These are phyloP conservation scores for Ciconia nigra DNA, from an alignment of 2,797 vertebrate genomes.

Conservation along the genomic window DNA sequence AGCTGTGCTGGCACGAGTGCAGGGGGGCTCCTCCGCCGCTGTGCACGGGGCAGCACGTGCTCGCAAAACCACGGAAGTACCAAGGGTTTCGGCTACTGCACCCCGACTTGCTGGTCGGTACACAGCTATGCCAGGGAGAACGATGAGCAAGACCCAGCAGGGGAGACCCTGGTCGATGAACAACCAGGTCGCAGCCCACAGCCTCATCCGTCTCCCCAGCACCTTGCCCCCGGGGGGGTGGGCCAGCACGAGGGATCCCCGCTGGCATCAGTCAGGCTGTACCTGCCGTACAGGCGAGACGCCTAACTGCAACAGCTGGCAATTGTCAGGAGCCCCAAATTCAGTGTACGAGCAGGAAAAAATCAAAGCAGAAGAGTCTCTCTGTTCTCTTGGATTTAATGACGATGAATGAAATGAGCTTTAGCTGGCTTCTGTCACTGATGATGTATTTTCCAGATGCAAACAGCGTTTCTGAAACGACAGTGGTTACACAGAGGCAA, in stretches of 20 bases:
- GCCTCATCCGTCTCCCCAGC: not conserved
- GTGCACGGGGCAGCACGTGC: fast-evolving
- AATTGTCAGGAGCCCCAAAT: not conserved
- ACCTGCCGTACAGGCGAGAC: fast-evolving
- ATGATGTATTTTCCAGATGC: not conserved
- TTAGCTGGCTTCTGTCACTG: not conserved
- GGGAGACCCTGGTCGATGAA: fast-evolving
- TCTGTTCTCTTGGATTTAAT: not conserved
- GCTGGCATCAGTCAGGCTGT: not conserved
- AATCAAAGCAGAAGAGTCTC: not conserved
- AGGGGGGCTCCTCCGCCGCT: not conserved
- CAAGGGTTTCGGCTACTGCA: not conserved
- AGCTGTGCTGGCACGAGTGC: fast-evolving
- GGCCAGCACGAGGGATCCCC: not conserved
- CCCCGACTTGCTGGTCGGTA: too few species aligned
- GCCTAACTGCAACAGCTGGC: fast-evolving
- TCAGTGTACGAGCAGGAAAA: not conserved
- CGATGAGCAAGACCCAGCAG: not conserved
- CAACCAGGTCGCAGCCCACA: not conserved
- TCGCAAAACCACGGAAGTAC: fast-evolving
- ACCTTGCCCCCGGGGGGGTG: fast-evolving
- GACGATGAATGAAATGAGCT: not conserved
- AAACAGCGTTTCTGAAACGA: not conserved
- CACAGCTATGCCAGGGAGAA: not conserved
- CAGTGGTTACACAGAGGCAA: not conserved